Evolutionary conservation across 2,888 invertebrate species (phyloP).

Genomic region (Epinotia ramella): DNA sequence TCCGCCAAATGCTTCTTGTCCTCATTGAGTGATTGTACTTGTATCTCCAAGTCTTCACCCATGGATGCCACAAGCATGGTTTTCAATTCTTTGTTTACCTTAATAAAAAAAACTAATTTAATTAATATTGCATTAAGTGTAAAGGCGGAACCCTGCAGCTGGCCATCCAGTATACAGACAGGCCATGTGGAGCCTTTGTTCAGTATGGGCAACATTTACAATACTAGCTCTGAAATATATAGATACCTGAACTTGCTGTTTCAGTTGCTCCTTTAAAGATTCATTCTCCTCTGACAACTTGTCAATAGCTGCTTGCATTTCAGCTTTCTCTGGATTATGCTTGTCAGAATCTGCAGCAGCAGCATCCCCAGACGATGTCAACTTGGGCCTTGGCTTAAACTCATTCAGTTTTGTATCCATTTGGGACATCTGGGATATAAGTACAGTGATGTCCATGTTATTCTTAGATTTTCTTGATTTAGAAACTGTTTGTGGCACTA

Average conservation of each 20-base stretch:
- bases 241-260: constrained; percentile 94
- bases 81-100: constrained; percentile 97
- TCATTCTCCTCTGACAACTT: constrained; percentile 88
- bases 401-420: constrained; percentile 88
- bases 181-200: neutral
- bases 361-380: constrained; percentile 71
- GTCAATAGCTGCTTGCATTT: constrained; percentile 86
- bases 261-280: constrained; percentile 91
- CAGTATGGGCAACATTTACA: too few relatives aligned
- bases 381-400: constrained; percentile 79
- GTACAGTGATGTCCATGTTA: constrained; percentile 87
- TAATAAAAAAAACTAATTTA: constrained; percentile 38
- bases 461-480: constrained; percentile 80
- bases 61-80: constrained; percentile 97
- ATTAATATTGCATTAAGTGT: neutral
- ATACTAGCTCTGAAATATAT: too few relatives aligned
- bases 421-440: constrained; percentile 89
- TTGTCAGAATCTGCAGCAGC: constrained; percentile 57
- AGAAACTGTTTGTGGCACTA: constrained; percentile 83
- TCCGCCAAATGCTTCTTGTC: constrained; percentile 95
- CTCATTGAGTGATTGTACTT: constrained; percentile 95
- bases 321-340: constrained; percentile 73
- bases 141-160: neutral
- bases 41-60: constrained; percentile 96
- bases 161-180: neutral